Evolutionary conservation across 2,888 invertebrate species (phyloP), one percentile per base, ranked within the genome.

Genomic region (Zaprionus obscuricornis): DNA sequence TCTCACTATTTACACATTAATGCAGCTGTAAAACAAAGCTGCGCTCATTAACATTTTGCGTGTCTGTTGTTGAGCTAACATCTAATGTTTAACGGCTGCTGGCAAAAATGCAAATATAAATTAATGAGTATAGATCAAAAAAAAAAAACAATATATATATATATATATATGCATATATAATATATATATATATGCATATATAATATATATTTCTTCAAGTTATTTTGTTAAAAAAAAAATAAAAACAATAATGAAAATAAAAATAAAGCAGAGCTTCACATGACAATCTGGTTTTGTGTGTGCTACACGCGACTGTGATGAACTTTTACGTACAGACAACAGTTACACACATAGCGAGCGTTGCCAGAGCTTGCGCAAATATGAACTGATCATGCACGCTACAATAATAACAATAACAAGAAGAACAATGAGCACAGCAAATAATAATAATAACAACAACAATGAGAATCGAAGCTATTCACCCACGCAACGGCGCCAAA

Each of bases 401-500:
- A n/a, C n/a, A n/a, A n/a, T n/a, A n/a, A n/a, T n/a, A n/a, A n/a
- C n/a, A n/a, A n/a, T n/a, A n/a, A n/a, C n/a, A n/a, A n/a, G 31
- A 18, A 40, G n/a, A 27, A 27, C 56, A 20, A 18, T 26, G 18
- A 0, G 42, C 45, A 33, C 45, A 27, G 22, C 5, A 52, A 67
- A 67, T 52, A 56, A 57, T 50, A 64, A 69, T 54, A 67, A 34
- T 11, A 56, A 34, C 10, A 45, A 36, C 5, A 14, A 16, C n/a
- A 6, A 24, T 14, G 24, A 14, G 11, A 20, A 31, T 18, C 36
- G 10, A 6, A 58, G 56, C 18, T 26, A 18, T 45, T 31, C 58
- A 45, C 78, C 74, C 71, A 67, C 81, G 67, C 74, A 64, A 56
- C 65, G 82, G 77, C 77, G 82, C 78, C 82, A 78, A 82, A 77